Evolutionary conservation across 2,797 vertebrate genomes (phyloP), one percentile per base, ranked within the genome.

Genomic region (Notolabrus celidotus): DNA sequence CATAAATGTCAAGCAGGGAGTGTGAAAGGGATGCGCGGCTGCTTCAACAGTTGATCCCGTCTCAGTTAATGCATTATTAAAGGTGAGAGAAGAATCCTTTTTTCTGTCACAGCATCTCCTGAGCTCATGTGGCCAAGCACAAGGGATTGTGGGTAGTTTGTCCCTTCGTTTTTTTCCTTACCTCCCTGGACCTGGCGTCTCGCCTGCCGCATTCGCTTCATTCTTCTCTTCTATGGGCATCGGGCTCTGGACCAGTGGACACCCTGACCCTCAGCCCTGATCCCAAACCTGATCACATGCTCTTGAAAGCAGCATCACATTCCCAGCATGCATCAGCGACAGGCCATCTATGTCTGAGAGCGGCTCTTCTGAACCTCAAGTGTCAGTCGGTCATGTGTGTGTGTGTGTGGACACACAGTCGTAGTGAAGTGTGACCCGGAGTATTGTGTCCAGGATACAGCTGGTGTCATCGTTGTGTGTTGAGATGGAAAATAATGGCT

Each of bases 161-260:
- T 41, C 46, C 17, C 42, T 61, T 52, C 19, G n/a, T n/a, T 67
- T 64, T 57, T n/a, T 22, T n/a, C 19, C 31, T 66, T 3, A 14
- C 43, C 58, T 58, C 74, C 63, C 66, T 5, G 47, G 39, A 46
- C 17, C 56, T 80, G 75, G 74, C 74, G 0, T 56, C 51, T 12
- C 34, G 56, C 76, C 81, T 11, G 10, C 1, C 41, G 19, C 49
- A 10, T 53, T 62, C 33, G 8, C 68, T 57, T 14, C 47, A 45
- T 69, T 79, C 57, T 75, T 80, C 74, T 92, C 82, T 73, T 90
- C 76, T 90, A 69, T 89, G 87, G 86, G 63, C 85, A 84, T 83
- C 4, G n/a, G 47, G 80, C 69, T 70, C 56, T 69, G 83, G 81
- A 83, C 71, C 83, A 80, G 65, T 71, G 67, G 67, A 43, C 70